Base-by-base conservation (phyloP, 2,113 vertebrate species). In the Axis porcinus region DNA sequence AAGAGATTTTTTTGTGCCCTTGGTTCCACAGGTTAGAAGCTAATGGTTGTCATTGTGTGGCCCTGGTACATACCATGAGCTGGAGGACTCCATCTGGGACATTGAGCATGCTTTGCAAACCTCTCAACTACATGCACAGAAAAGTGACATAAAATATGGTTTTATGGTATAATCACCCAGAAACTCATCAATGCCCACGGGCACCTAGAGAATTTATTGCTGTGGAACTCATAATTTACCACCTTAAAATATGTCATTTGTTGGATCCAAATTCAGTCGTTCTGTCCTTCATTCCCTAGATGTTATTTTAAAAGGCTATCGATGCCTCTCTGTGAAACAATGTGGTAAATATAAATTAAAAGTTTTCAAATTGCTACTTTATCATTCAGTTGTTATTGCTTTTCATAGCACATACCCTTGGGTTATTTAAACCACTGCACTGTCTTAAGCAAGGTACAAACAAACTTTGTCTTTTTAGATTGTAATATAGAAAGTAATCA, bases 181-280 rank as follows among this genome's bases (percentile, higher is more conserved):
- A 90, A 97, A 79, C 45, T 97, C 62, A 96, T 96, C 90, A 95
- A 52, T 76, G 84, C 16, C 81, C 84, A 90, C 0, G 1, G 87
- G 81, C 81, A 97, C 47, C 81, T 92, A 92, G 79, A 81, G 52
- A 90, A 87, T 97, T 97, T 96, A 97, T 94, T 97, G 50, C 62
- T 62, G 23, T 97, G 82, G 28, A 94, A 88, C 57, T 97, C 57
- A 95, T 95, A 79, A 86, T 90, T 74, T 54, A 95, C 79, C 57
- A 92, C 45, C 60, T 92, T 92, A 89, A 96, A 96, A 83, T 91
- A 82, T 74, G 50, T 74, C 50, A 92, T 96, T 79, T 89, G 33
- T 70, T 90, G 25, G 83, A 95, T 90, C 33, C 64, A 82, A 95
- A 87, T 96, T 97, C 62, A 47, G 84, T 94, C 76, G 52, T 62